Base-by-base conservation (phyloP, 2,888 invertebrate genomes). In the Frankliniella intonsa region DNA sequence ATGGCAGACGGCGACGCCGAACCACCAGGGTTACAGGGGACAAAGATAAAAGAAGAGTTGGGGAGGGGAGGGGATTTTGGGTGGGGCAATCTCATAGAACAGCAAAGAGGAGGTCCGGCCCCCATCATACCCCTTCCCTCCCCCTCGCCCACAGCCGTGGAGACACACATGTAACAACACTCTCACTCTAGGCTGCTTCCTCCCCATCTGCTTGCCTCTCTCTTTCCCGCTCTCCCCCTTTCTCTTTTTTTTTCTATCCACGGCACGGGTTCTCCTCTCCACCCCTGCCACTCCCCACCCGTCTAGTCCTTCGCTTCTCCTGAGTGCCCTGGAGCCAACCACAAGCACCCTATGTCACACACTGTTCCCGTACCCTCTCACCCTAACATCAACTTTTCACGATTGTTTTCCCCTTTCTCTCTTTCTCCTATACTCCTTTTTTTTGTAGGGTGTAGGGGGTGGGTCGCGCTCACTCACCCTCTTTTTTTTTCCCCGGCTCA, bases 381-480 rank as follows among this genome's bases (percentile, higher is more conserved):
- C 69, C 69, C 69, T 25, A 25, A 76, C 69, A 76, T 76, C 69
- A 76, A 76, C 69, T 76, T 76, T 76, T 76, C 69, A 22, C 69
- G 69, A 76, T 76, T 76, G 69, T 76, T 76, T 76, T 76, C 25
- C 69, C 69, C 69, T 76, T 69, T 76, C 69, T 22, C 69, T 76
- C 25, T 76, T 22, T 76, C 69, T 76, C 69, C 38, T 38, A 55
- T 55, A 3, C 69, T 76, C 22, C 25, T 38, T 62, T 62, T 62
- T 17, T 10, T 17, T n/a, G 55, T 55, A 17, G 19, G 7, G 62
- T 14, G 38, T 38, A 38, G 38, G 38, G 38, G 38, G 38, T 38
- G 38, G 38, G 38, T 38, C 38, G 62, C 11, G 62, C 62, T 62
- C 62, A 7, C 62, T 62, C 62, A 14, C 14, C n/a, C 62, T 25